Conservation (phyloP, 2,797 vertebrate species). For the Leptodactylus fallax region DNA sequence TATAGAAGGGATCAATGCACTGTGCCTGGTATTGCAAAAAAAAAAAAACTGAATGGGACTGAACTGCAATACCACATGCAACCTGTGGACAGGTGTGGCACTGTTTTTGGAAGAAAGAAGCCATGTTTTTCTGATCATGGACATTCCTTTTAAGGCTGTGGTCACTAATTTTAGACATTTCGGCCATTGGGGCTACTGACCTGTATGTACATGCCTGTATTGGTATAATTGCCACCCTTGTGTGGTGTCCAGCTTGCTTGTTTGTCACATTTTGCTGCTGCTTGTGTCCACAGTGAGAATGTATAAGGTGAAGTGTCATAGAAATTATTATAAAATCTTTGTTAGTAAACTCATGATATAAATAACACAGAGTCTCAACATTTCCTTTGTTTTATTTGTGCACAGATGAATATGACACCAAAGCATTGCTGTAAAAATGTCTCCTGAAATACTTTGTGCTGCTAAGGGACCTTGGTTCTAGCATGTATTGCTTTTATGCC, state of each 20-base stretch:
- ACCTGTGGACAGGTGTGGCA: not conserved
- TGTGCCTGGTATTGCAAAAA: not conserved
- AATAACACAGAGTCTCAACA: not conserved
- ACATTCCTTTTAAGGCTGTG: too few relatives aligned
- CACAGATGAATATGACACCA: not conserved
- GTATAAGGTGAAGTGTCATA: not conserved
- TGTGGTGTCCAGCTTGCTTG: too few relatives aligned
- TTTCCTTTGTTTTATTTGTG: not conserved
- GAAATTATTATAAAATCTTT: not conserved
- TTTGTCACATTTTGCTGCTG: not conserved
- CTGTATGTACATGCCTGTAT: too few relatives aligned
- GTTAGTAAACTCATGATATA: not conserved
- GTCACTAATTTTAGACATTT: not conserved
- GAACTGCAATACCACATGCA: not conserved
- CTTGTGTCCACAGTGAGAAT: not conserved
- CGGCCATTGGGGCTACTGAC: not conserved
- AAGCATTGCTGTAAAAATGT: not conserved
- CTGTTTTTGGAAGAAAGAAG: not conserved
- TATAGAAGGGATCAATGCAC: not conserved
- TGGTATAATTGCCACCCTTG: too few relatives aligned
- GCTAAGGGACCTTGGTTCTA: not conserved
- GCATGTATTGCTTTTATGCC: too few relatives aligned
- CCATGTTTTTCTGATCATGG: not conserved
- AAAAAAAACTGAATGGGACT: too few relatives aligned
- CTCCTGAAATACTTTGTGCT: not conserved